Evolutionary conservation across 2,797 vertebrate genomes (phyloP).

Genomic region (Thalassophryne amazonica): DNA sequence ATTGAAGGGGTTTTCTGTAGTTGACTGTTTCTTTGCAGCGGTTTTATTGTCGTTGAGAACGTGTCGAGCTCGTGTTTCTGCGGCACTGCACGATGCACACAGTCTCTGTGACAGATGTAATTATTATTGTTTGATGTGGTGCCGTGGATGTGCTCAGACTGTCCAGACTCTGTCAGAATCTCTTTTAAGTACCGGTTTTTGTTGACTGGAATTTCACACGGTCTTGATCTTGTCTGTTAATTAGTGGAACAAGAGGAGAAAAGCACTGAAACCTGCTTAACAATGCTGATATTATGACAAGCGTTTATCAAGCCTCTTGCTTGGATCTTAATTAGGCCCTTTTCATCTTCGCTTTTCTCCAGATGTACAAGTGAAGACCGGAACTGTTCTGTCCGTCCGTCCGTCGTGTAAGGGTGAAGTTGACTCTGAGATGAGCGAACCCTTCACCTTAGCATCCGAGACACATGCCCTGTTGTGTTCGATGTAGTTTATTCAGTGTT

Average conservation of each 20-base stretch:
- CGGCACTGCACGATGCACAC: conserved; percentile 20
- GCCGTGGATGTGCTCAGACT: conserved; percentile 52
- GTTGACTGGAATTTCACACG: conserved; percentile 83
- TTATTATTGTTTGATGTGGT: conserved; percentile 69
- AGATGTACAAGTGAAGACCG: conserved; percentile 16
- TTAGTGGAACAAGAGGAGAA: conserved; percentile 87
- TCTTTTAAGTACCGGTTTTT: conserved; percentile 70
- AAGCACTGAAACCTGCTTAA: conserved; percentile 81
- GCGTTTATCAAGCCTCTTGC: conserved; percentile 80
- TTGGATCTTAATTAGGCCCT: conserved; percentile 84
- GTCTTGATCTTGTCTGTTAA: conserved; percentile 84
- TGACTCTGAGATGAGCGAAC: conserved; percentile 10
- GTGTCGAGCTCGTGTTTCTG: too few species aligned
- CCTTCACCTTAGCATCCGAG: conserved; percentile 9
- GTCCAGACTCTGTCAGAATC: conserved; percentile 82
- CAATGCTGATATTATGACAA: conserved; percentile 83
- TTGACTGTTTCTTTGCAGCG: too few species aligned
- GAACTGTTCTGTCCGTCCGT: conserved; percentile 10
- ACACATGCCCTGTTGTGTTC: neutral
- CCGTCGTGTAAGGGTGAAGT: conserved; percentile 8
- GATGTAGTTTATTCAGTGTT: neutral
- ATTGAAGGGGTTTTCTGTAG: too few species aligned
- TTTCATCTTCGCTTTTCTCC: conserved; percentile 21
- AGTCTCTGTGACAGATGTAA: conserved; percentile 60
- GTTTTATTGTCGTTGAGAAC: too few species aligned